These are phyloP conservation scores for Spea hammondii DNA, from an alignment of 2,797 vertebrate genomes.

Conservation along the genomic window DNA sequence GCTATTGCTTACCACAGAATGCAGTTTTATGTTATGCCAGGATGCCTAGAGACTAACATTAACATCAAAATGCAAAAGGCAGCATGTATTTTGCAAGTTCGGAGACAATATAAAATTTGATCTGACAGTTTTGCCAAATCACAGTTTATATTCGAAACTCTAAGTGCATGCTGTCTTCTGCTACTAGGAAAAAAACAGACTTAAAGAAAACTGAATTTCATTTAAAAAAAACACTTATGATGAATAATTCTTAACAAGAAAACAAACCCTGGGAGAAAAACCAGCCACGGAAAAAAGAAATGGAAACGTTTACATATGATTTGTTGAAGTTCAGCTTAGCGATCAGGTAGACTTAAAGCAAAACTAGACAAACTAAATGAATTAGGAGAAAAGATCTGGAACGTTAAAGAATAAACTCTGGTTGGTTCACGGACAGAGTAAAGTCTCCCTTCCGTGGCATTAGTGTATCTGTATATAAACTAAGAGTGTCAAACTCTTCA, in stretches of 20 bases:
- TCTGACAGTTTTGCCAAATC: conserved; percentile 35
- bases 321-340: conserved; percentile 7
- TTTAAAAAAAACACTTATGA: conserved; percentile 15
- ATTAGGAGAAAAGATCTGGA: too few relatives aligned
- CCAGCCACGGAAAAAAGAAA: conserved; percentile 28
- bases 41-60: background rate
- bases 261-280: conserved; percentile 29
- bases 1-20: background rate
- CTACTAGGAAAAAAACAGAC: conserved; percentile 15
- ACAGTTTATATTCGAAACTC: conserved; percentile 34
- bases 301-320: conserved; percentile 19
- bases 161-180: conserved; percentile 10
- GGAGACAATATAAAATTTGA: conserved; percentile 15
- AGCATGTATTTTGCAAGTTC: conserved; percentile 6
- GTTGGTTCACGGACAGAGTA: too few relatives aligned
- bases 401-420: too few relatives aligned
- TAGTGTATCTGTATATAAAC: too few relatives aligned
- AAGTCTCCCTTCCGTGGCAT: too few relatives aligned
- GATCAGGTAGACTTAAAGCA: conserved; percentile 22
- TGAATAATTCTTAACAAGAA: conserved; percentile 22
- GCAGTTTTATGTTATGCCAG: conserved; percentile 5
- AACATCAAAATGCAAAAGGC: conserved; percentile 17
- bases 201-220: conserved; percentile 33
- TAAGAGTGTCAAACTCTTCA: too few relatives aligned
- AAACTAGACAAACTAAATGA: too few relatives aligned